Base-by-base conservation (phyloP, 2,113 vertebrate genomes). In the Protobothrops flavoviridis region DNA sequence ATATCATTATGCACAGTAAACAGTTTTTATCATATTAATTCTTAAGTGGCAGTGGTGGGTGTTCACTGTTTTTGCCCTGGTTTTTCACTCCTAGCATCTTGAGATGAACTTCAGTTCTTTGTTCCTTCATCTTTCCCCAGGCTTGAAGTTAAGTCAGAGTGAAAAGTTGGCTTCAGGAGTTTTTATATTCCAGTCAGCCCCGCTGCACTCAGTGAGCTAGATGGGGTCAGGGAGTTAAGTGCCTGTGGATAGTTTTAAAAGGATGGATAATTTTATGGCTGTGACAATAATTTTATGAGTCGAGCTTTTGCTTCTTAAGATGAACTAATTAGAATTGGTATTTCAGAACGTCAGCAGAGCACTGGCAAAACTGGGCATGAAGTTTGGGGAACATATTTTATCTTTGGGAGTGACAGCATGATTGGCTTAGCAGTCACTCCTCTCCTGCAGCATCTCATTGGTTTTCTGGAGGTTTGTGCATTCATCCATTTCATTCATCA, bases 221-320 rank as follows among this genome's bases (percentile, higher is more conserved):
- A 57, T 57, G 52, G 74, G 91, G 92, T 90, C 92, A 90, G 55
- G n/a, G 74, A 93, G 89, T 90, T 93, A 93, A 93, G 89, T 93
- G 92, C 92, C 52, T 64, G 48, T 29, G 56, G 81, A 23, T 57
- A 43, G 92, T 64, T 93, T 53, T 57, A 90, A 57, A 87, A 93
- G 81, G 56, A 87, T 93, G 56, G 89, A 93, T 64, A 64, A 87
- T 93, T 93, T 93, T 90, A 93, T 87, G 81, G n/a, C 89, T 17
- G n/a, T 85, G 86, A 87, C 81, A 85, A 93, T 93, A 93, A 90
- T 93, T 93, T 93, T 90, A 93, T 55, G 89, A 93, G 61, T 33
- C 13, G 20, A 89, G 92, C 92, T 90, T 93, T 93, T 57, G 50
- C 81, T 93, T 69, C 74, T 59, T 26, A 52, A n/a, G 56, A 90